Conservation (phyloP, 1,140 invertebrate species). For the Scylla paramamosain region DNA sequence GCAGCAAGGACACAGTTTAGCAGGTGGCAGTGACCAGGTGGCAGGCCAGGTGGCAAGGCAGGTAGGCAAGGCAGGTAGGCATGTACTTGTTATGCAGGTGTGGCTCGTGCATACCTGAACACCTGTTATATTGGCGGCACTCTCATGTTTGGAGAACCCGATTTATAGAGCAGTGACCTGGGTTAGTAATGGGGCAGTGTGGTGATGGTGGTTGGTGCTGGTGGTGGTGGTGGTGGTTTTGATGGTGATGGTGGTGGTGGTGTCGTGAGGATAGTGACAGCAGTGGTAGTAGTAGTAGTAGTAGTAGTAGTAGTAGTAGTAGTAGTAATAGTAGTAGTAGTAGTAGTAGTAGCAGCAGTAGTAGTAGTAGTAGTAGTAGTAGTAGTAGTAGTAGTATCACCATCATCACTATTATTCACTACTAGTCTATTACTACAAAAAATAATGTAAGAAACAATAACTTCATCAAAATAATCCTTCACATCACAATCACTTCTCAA, state of each 20-base stretch:
- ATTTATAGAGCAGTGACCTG: too few species aligned
- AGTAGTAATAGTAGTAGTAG: slow-evolving; percentile 47
- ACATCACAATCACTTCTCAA: not conserved
- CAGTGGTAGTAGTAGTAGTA: not conserved
- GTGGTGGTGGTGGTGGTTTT: too few species aligned
- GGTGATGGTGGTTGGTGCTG: too few species aligned
- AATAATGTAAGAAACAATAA: not conserved
- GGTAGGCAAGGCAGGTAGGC: too few species aligned
- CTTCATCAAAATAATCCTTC: not conserved
- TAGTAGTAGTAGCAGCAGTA: slow-evolving; percentile 43
- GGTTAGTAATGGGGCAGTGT: too few species aligned
- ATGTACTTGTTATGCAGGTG: too few species aligned
- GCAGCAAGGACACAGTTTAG: not conserved
- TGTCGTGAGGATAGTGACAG: not conserved
- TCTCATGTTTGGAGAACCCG: too few species aligned
- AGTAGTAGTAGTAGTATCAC: slow-evolving; percentile 12
- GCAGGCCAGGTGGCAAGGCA: too few species aligned
- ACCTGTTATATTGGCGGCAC: too few species aligned
- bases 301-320: slow-evolving; percentile 42
- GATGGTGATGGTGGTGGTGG: not conserved
- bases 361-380: slow-evolving; percentile 44
- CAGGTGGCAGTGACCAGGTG: too few species aligned
- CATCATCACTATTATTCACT: too few species aligned
- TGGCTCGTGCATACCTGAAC: too few species aligned
- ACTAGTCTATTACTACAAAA: not conserved